A percentile compares a stretch with the other conserved stretches of the same genome.
Conservation (phyloP, 2,888 invertebrate species). For the Pyrochroa serraticornis region DNA sequence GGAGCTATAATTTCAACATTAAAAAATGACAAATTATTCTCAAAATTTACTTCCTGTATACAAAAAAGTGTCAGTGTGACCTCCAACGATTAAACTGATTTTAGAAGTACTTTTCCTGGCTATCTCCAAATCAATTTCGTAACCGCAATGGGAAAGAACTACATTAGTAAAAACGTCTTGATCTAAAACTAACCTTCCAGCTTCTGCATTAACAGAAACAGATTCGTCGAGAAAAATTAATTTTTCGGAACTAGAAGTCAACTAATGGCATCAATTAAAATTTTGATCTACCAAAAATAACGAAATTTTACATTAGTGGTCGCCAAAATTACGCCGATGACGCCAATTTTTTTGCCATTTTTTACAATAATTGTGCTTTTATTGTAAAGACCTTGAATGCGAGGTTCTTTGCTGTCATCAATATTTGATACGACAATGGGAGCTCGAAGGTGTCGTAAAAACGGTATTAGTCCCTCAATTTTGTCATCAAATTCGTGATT, state of each 20-base stretch:
- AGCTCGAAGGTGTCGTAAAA: conserved; percentile 66
- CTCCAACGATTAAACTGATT: conserved; percentile 85
- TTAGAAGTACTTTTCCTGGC: conserved; percentile 69
- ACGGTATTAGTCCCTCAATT: conserved; percentile 73
- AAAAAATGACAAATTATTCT: not conserved
- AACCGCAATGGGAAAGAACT: conserved; percentile 81
- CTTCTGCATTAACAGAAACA: conserved; percentile 70
- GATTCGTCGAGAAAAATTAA: conserved; percentile 74
- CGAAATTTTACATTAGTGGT: conserved; percentile 6
- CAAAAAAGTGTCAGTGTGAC: conserved; percentile 82
- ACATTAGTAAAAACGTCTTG: conserved; percentile 78
- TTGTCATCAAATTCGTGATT: conserved; percentile 89
- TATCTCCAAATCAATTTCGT: conserved; percentile 70
- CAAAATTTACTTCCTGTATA: conserved; percentile 62
- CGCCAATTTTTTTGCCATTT: conserved; percentile 71
- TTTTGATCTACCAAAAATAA: not conserved
- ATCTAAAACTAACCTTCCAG: conserved; percentile 63
- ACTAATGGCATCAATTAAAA: conserved; percentile 55
- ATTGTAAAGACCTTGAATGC: conserved; percentile 65
- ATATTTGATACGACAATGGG: conserved; percentile 80
- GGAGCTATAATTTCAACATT: conserved; percentile 36
- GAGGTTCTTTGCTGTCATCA: conserved; percentile 71
- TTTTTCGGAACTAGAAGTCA: conserved; percentile 69
- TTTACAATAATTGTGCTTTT: conserved; percentile 70
- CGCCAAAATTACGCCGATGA: conserved; percentile 73